Percentiles rank a stretch among this genome's conserved stretches.
These are phyloP conservation scores for Dicaeum eximium DNA, from an alignment of 2,113 vertebrate species.

Conservation along the genomic window DNA sequence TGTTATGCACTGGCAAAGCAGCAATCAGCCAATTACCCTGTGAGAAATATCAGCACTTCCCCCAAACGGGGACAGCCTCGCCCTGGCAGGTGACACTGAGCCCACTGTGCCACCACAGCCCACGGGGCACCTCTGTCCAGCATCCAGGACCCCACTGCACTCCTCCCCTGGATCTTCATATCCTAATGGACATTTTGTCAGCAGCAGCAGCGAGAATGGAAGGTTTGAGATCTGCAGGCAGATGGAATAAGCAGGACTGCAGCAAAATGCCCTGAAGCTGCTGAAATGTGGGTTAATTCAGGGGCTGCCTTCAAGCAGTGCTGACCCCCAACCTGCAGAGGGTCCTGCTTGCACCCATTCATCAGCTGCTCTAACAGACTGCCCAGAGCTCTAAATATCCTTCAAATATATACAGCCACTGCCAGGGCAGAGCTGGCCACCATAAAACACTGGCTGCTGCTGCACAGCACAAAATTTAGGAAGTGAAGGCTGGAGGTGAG, in stretches of 20 bases:
- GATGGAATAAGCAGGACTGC: background rate
- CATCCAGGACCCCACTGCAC: background rate
- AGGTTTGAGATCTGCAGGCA: background rate
- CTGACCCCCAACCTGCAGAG: background rate
- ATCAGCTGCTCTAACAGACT: background rate
- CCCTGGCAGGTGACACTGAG: background rate
- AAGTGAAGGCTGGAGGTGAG: background rate
- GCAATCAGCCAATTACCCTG: background rate
- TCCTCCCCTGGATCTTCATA: background rate
- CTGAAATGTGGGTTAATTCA: background rate
- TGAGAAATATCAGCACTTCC: background rate
- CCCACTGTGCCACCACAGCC: background rate
- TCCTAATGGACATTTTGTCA: background rate
- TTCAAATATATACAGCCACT: background rate
- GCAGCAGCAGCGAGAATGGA: background rate
- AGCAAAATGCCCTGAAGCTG: background rate
- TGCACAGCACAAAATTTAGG: background rate
- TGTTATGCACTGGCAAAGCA: background rate
- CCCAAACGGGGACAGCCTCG: background rate
- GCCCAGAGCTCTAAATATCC: background rate
- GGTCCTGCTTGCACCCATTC: background rate
- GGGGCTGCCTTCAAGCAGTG: rapidly evolving
- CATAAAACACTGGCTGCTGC: background rate
- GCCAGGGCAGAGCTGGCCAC: background rate
- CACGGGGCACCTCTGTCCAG: background rate